Percentiles rank a stretch among this genome's conserved stretches.
phyloP scores from a whole-genome alignment of 2,797 vertebrate species.

The Cirrhinus molitorella region DNA sequence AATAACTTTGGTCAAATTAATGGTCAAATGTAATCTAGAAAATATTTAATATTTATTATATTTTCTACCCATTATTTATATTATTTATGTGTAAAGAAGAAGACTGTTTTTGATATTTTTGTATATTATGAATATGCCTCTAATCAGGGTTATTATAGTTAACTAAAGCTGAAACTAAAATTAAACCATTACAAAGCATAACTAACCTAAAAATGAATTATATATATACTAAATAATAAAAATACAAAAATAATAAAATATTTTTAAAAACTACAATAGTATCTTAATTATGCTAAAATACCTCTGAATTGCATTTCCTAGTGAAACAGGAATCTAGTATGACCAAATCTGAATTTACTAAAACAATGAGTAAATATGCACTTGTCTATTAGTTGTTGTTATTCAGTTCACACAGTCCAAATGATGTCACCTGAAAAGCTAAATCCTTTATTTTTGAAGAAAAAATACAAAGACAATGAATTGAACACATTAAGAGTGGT shows the following conservation, averaged over 20 bases:
- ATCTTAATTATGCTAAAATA: not conserved
- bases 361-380: not conserved
- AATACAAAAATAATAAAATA: not conserved
- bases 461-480: not conserved
- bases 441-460: not conserved
- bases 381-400: not conserved
- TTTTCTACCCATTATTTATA: no score
- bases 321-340: not conserved
- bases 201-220: no score
- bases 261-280: not conserved
- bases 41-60: no score
- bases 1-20: no score
- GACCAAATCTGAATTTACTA: not conserved
- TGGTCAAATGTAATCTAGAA: not conserved
- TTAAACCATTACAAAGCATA: no score
- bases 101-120: no score
- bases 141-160: no score
- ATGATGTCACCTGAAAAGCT: not conserved
- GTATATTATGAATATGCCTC: no score
- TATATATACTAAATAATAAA: not conserved
- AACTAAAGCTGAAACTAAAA: no score
- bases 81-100: not conserved
- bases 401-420: not conserved
- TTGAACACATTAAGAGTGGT: not conserved
- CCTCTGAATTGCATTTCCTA: not conserved